These are phyloP conservation scores for Tinea trinotella DNA, from an alignment of 2,888 invertebrate species.

Conservation along the genomic window DNA sequence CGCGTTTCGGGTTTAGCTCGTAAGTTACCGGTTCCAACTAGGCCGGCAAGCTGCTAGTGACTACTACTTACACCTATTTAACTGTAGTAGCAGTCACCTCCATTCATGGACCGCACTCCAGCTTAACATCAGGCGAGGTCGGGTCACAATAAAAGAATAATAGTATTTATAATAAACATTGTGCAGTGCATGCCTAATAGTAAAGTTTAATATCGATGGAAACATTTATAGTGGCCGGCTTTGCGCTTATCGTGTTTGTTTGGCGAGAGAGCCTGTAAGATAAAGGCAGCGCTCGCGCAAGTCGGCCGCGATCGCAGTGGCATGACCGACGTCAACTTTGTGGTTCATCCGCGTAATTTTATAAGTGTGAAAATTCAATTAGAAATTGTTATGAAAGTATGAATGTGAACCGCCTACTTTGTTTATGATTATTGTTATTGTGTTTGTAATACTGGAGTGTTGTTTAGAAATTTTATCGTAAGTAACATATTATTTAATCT, in stretches of 20 bases:
- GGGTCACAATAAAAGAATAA: too few relatives aligned
- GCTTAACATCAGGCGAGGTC: too few relatives aligned
- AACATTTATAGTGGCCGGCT: background rate
- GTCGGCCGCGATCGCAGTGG: conserved; percentile 35
- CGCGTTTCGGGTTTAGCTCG: too few relatives aligned
- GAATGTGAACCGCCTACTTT: too few relatives aligned
- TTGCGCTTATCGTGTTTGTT: conserved; percentile 44
- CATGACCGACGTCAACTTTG: conserved; percentile 43
- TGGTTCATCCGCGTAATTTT: conserved; percentile 27
- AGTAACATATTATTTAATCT: background rate
- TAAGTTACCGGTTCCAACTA: too few relatives aligned
- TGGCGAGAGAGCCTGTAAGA: conserved; percentile 47
- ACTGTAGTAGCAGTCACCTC: too few relatives aligned
- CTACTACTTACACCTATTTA: too few relatives aligned
- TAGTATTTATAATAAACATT: too few relatives aligned
- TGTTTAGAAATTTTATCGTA: background rate
- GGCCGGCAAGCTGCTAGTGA: too few relatives aligned
- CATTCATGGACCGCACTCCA: too few relatives aligned
- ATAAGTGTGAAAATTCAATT: conserved; percentile 26
- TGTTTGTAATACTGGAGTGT: conserved; percentile 53
- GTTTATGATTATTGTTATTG: conserved; percentile 42
- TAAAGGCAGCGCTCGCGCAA: conserved; percentile 46
- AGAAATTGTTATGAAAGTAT: conserved; percentile 36
- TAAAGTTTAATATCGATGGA: too few relatives aligned
- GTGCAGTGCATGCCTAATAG: too few relatives aligned